Evolutionary conservation across 2,888 invertebrate genomes (phyloP).

Genomic region (Ochropleura leucogaster): DNA sequence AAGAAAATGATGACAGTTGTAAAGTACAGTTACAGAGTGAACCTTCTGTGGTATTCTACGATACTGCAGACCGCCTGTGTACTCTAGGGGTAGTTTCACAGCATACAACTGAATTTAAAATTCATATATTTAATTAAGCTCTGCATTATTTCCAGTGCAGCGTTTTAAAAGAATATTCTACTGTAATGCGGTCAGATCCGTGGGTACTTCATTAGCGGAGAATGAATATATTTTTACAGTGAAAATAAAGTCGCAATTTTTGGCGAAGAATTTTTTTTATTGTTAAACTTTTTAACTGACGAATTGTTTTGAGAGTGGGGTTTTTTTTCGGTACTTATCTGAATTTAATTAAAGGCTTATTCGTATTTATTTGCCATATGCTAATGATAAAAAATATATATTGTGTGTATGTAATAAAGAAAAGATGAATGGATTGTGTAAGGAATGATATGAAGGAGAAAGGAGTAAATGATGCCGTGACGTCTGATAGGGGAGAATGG

Average conservation of each 20-base stretch:
- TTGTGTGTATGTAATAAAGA: too few species aligned
- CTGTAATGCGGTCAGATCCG: not conserved
- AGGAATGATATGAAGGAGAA: too few species aligned
- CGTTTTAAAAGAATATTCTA: slow-evolving; percentile 19
- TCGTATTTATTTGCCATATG: not conserved
- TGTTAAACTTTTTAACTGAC: not conserved
- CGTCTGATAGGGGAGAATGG: too few species aligned
- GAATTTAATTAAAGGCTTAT: slow-evolving; percentile 1
- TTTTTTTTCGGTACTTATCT: not conserved
- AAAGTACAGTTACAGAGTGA: too few species aligned
- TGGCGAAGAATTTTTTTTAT: not conserved
- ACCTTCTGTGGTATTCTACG: not conserved
- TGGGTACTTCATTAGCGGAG: slow-evolving; percentile 18
- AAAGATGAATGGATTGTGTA: too few species aligned
- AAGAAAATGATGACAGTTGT: too few species aligned
- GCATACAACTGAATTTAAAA: slow-evolving; percentile 35
- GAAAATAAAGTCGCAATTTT: slow-evolving; percentile 9
- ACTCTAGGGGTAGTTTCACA: slow-evolving; percentile 8
- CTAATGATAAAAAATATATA: not conserved
- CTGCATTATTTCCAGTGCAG: slow-evolving; percentile 25
- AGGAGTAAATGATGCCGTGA: too few species aligned
- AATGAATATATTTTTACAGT: slow-evolving; percentile 13
- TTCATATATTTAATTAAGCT: slow-evolving; percentile 39
- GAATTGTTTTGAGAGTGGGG: not conserved
- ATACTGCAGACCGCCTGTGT: not conserved